Evolutionary conservation across 2,113 vertebrate genomes (phyloP), one percentile per base, ranked within the genome.

Genomic region (Hirundichthys speculiger): DNA sequence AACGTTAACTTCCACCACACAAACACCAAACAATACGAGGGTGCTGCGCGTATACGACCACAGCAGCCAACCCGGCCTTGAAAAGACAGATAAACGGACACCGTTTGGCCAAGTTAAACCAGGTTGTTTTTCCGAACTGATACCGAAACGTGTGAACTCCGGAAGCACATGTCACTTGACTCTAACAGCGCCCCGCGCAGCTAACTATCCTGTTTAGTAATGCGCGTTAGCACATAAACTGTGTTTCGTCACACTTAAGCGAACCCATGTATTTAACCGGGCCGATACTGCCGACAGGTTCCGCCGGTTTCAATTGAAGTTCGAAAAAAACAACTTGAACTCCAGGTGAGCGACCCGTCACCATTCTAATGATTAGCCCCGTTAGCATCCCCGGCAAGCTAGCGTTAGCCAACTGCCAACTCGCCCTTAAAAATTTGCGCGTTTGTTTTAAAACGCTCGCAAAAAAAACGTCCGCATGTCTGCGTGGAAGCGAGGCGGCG

Each of bases 101-200:
- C n/a, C n/a, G 38, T 22, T 27, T 30, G 40, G 21, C 13, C 6
- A 2, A 10, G 9, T 4, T 20, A 24, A 45, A 19, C 16, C 2
- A 13, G n/a, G 22, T 1, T 51, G 52, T 76, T 83, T 73, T 76
- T 21, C 24, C 20, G 6, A 18, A 46, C 30, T 1, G 78, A 75
- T 73, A 81, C 48, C 30, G 65, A 81, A 77, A 80, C 64, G 72
- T 61, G 72, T 73, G 72, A 61, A 86, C 75, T 84, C 81, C 88
- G 82, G 89, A 91, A 86, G 86, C 88, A 90, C 88, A 89, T 89
- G 88, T 85, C 79, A 87, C 52, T 71, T 57, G 79, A 73, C 76
- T 68, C 41, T 27, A 48, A 39, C 49, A 69, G 74, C 83, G 75
- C 76, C 81, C 59, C 40, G 53, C 48, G 19, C 19, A 12, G 54